These are phyloP conservation scores for Fopius arisanus DNA, from an alignment of 1,140 invertebrate species.

Conservation along the genomic window DNA sequence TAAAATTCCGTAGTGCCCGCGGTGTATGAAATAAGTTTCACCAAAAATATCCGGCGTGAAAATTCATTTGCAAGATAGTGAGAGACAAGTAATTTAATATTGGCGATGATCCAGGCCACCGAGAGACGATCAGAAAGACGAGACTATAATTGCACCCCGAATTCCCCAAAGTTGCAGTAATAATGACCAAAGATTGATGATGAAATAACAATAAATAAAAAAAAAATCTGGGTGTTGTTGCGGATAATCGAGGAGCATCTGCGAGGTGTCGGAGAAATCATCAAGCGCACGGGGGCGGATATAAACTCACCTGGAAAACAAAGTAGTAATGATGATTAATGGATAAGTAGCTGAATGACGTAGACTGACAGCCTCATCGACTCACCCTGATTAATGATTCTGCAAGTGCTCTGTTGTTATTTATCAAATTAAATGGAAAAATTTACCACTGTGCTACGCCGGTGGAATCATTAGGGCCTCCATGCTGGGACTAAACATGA, in stretches of 20 bases:
- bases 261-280: constrained; percentile 18
- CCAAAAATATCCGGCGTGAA: not conserved
- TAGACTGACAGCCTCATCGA: constrained; percentile 57
- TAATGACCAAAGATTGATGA: no score
- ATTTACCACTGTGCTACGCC: not conserved
- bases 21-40: not conserved
- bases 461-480: not conserved
- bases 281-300: not conserved
- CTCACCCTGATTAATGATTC: constrained; percentile 55
- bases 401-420: not conserved
- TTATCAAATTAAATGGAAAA: not conserved
- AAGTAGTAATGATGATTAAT: constrained; percentile 62
- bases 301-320: constrained; percentile 19
- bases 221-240: not conserved
- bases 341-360: constrained; percentile 61
- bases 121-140: not conserved
- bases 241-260: not conserved
- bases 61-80: constrained; percentile 26
- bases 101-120: constrained; percentile 22
- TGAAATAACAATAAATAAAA: not conserved
- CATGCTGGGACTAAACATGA: no score
- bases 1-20: no score
- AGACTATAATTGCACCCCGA: not conserved
- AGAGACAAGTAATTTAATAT: constrained; percentile 24
- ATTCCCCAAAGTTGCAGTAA: no score